phyloP scores from a whole-genome alignment of 2,797 vertebrate species.

The Neoniphon sammara region DNA sequence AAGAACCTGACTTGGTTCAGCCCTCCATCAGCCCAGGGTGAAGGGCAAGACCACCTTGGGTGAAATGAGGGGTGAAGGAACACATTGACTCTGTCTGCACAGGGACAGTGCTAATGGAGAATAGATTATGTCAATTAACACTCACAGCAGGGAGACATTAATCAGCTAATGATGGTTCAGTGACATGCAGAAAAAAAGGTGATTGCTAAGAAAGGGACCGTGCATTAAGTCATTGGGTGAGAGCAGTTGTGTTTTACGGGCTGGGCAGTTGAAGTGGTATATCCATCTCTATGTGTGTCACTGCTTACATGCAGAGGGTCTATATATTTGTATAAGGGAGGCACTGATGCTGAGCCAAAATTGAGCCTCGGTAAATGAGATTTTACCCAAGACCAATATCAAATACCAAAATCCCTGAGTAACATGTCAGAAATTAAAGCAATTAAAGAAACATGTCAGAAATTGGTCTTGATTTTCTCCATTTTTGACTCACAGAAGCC shows the following conservation, averaged over 20 bases:
- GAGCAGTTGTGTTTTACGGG: background rate
- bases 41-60: slow-evolving; percentile 71
- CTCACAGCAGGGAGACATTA: slow-evolving; percentile 69
- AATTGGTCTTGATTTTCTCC: too few relatives aligned
- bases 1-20: slow-evolving; percentile 50
- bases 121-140: slow-evolving; percentile 80
- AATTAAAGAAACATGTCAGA: too few relatives aligned
- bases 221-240: background rate
- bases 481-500: too few relatives aligned
- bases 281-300: too few relatives aligned
- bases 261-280: background rate
- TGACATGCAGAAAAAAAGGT: slow-evolving; percentile 41
- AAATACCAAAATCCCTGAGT: too few relatives aligned
- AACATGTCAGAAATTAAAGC: too few relatives aligned
- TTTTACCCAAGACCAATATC: too few relatives aligned
- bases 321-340: too few relatives aligned
- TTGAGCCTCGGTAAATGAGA: too few relatives aligned
- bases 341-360: too few relatives aligned
- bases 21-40: slow-evolving; percentile 60
- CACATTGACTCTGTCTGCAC: slow-evolving; percentile 71
- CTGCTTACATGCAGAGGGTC: too few relatives aligned
- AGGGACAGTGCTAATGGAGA: slow-evolving; percentile 72
- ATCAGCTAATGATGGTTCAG: slow-evolving; percentile 73
- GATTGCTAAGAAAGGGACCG: background rate
- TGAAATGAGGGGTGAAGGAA: slow-evolving; percentile 77